Base-by-base conservation (phyloP, 2,113 vertebrate genomes). In the Azemiops feae region DNA sequence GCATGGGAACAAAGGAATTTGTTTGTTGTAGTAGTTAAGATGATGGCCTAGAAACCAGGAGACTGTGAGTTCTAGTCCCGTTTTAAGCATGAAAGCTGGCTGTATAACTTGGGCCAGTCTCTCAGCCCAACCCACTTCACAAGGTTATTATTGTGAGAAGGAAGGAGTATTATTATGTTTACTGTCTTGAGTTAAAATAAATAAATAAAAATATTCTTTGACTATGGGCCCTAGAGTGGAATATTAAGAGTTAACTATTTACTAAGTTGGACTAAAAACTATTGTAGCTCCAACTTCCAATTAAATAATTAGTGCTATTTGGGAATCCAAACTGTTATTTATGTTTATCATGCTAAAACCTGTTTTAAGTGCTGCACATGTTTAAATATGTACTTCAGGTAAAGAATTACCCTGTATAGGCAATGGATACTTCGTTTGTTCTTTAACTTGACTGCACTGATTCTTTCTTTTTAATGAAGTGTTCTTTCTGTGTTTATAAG, bases 371-470 rank as follows among this genome's bases (percentile, higher is more conserved):
- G 23, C 39, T 74, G 27, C 4, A 43, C 11, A 45, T 25, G 10
- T 34, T 55, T 23, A 91, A 86, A 54, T 34, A 57, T 86, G 34
- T 45, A 50, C 20, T 91, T 30, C 39, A 92, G 9, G 9, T 53
- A 55, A 39, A 10, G 43, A n/a, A 54, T n/a, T 91, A 14, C 16
- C 23, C 3, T 52, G 14, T 34, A 18, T n/a, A 47, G 25, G 86
- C 27, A 58, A 69, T 27, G 30, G 45, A 34, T n/a, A 47, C 69
- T 89, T 89, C 92, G 47, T 55, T 81, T 86, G 47, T 45, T 89
- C 69, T 74, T 8, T 93, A 69, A 89, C 92, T 90, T 85, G 88
- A 69, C 88, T 88, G 43, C 69, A 93, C 88, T 90, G 92, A 85
- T 85, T 90, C 88, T 60, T 52, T 34, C 43, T 89, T 85, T 89